Base-by-base conservation (phyloP, 2,888 invertebrate genomes). In the Drosophila melanosoma region DNA sequence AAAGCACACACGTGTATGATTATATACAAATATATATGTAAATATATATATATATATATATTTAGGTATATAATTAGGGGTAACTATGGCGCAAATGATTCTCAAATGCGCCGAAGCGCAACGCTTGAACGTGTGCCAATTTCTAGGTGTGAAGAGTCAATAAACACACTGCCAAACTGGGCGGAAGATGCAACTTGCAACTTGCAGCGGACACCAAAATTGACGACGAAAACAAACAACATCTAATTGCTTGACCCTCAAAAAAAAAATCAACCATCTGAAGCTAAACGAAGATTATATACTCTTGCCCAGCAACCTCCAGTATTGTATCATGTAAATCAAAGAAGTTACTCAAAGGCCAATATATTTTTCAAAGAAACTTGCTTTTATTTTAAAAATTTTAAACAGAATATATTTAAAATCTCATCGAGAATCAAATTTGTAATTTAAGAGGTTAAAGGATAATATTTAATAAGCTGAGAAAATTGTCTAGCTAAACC, bases 81-180 rank as follows among this genome's bases (percentile, higher is more conserved):
- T 76, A 82, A 74, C 71, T 70, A 74, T 59, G 48, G 74, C 53
- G 59, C 66, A 79, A 85, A 74, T 67, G 66, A 88, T 90, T 90
- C 90, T 88, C 56, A 67, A 69, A 73, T 57, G 79, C 87, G 60
- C 38, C 77, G 85, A 74, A 64, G 90, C 84, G 74, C 73, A 78
- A 78, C 81, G 73, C 58, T 57, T 52, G 62, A 45, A 53, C 40
- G 42, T 69, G 89, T 79, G 67, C 85, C 75, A 87, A 64, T 89
- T 84, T 76, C 58, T 48, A 72, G 65, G 88, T 88, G 90, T 85
- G 82, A 89, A 62, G 66, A 56, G 33, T n/a, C 64, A 53, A 75
- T 75, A 26, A 17, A 36, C 26, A 58, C 48, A 23, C 38, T 58
- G 12, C 15, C 23, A 53, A 65, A 53, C 17, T 59, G 52, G 57